Base-by-base conservation (phyloP, 2,888 invertebrate genomes). In the Drosophila borealis region DNA sequence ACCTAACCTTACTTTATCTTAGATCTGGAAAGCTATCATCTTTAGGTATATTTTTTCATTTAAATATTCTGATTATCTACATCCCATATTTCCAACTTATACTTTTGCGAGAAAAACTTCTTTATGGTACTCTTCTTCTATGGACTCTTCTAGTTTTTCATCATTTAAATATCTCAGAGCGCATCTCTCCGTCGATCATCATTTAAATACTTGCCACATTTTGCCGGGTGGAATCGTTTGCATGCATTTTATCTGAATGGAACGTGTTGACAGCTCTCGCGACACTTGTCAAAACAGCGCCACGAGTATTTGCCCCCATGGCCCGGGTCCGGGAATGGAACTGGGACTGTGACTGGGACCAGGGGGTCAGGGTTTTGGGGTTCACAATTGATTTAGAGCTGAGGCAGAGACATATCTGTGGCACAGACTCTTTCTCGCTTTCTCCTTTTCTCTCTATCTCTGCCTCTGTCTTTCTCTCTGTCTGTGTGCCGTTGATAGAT, bases 201-300 rank as follows among this genome's bases (percentile, higher is more conserved):
- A 21, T 8, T n/a, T 13, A 10, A 36, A 19, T 39, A 19, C 9
- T 34, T 60, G 19, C 42, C 25, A 9, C 46, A 44, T 19, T 21
- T 53, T 39, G 21, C 37, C 41, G 36, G 17, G 19, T 68, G 37
- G 9, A 21, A 46, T 21, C 34, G 34, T 66, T 67, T 57, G 54
- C 19, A 44, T 61, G 53, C 46, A 68, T 80, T 80, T 72, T 65
- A 81, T 74, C 78, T 65, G 59, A 44, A 44, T 67, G 69, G 42
- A 60, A 45, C 44, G 68, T 70, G 84, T 79, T 88, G 84, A 85
- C 87, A 84, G 89, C 66, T 81, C 80, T 57, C 60, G 76, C 70
- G 84, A 73, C 89, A 88, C 89, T 87, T 89, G 84, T 89, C 84
- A 89, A 70, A 85, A 81, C 74, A 80, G 64, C 66, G 48, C 63